These are phyloP conservation scores for Siniperca chuatsi DNA, from an alignment of 2,113 vertebrate species.

Conservation along the genomic window DNA sequence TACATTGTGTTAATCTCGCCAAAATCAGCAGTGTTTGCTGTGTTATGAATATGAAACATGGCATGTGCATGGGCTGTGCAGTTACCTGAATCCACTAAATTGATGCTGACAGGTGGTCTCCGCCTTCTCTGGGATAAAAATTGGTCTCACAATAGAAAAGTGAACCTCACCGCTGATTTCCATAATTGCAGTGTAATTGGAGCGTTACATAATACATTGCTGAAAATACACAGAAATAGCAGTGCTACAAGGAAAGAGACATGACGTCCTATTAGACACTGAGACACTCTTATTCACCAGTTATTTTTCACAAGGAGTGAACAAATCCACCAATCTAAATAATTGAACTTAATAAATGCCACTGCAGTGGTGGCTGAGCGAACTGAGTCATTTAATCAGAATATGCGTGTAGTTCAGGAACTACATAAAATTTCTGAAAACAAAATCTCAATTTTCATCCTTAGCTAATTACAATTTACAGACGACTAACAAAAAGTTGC, in stretches of 20 bases:
- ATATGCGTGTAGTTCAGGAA: background rate
- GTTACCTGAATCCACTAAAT: constrained; percentile 14
- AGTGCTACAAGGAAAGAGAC: background rate
- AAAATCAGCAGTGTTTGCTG: background rate
- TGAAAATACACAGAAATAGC: background rate
- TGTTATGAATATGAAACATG: constrained; percentile 1
- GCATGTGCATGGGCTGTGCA: constrained; percentile 13
- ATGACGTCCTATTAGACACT: background rate
- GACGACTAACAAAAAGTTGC: background rate
- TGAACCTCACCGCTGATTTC: constrained; percentile 15
- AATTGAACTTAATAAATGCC: background rate
- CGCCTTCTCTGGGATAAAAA: constrained; percentile 7
- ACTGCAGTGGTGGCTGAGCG: background rate
- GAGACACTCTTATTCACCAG: background rate
- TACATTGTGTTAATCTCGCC: background rate
- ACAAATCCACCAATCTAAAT: background rate
- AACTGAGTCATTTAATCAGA: background rate
- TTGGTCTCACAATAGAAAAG: background rate
- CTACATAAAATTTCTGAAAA: background rate
- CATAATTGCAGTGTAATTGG: constrained; percentile 40
- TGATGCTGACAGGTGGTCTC: constrained; percentile 42
- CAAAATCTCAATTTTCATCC: background rate
- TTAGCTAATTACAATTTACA: background rate
- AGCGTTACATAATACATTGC: background rate
- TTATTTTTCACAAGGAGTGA: background rate